These are phyloP conservation scores for Drosophila mercatorum DNA, from an alignment of 2,888 invertebrate species.

Conservation along the genomic window DNA sequence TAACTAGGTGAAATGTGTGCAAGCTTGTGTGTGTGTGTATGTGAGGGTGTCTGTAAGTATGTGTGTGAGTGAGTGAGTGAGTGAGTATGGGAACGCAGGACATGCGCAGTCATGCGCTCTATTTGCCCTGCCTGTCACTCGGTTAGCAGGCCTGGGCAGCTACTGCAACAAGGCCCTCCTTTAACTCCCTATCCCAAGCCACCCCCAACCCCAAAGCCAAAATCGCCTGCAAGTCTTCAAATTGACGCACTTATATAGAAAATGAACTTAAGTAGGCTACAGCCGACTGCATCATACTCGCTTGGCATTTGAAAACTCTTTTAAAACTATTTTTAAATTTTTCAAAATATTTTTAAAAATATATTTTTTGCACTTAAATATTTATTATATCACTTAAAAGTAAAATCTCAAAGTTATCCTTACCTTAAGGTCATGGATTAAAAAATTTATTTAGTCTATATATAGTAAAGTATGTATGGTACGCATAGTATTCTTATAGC, in stretches of 20 bases:
- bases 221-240: slow-evolving; percentile 20
- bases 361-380: not conserved
- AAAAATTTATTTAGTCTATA: too few relatives aligned
- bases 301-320: too few relatives aligned
- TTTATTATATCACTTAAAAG: not conserved
- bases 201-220: not conserved
- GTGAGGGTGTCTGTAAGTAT: slow-evolving; percentile 4
- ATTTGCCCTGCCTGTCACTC: slow-evolving; percentile 46
- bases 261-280: not conserved
- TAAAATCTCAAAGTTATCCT: not conserved
- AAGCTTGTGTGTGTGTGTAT: not conserved
- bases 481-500: not conserved
- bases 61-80: slow-evolving; percentile 21
- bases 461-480: too few relatives aligned
- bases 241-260: slow-evolving; percentile 39
- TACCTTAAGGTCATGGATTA: too few relatives aligned
- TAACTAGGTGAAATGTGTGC: slow-evolving; percentile 38
- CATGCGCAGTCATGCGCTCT: slow-evolving; percentile 60
- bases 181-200: not conserved
- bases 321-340: not conserved
- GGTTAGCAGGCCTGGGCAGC: slow-evolving; percentile 43
- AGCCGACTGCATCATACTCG: not conserved
- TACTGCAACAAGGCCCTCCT: slow-evolving; percentile 51
- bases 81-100: slow-evolving; percentile 57
- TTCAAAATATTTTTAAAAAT: too few relatives aligned